These are phyloP conservation scores for Notodonta dromedarius DNA, from an alignment of 2,888 invertebrate genomes.

Conservation along the genomic window DNA sequence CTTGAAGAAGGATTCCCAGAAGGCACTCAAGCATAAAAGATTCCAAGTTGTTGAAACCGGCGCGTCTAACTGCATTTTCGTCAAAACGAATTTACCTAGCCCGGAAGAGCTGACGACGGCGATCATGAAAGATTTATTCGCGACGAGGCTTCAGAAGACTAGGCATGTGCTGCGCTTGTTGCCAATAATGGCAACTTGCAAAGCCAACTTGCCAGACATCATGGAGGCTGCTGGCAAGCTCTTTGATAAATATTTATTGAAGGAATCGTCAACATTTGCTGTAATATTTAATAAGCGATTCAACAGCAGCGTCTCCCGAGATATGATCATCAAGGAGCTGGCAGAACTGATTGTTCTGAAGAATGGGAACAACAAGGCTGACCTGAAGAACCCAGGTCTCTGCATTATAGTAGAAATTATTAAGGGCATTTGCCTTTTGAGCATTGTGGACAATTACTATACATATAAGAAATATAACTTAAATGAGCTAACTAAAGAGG, in stretches of 20 bases:
- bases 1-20: slow-evolving; percentile 81
- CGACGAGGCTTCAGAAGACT: slow-evolving; percentile 88
- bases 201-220: slow-evolving; percentile 91
- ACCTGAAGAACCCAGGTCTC: slow-evolving; percentile 90
- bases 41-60: slow-evolving; percentile 92
- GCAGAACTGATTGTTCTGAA: slow-evolving; percentile 88
- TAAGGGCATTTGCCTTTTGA: slow-evolving; percentile 90
- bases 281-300: slow-evolving; percentile 91
- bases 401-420: slow-evolving; percentile 94
- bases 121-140: slow-evolving; percentile 89
- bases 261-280: slow-evolving; percentile 89
- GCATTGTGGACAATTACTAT: slow-evolving; percentile 91
- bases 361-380: slow-evolving; percentile 89
- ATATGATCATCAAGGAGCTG: slow-evolving; percentile 88
- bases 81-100: slow-evolving; percentile 90
- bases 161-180: slow-evolving; percentile 91
- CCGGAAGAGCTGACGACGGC: slow-evolving; percentile 88
- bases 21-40: slow-evolving; percentile 76
- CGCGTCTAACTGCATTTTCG: slow-evolving; percentile 93
- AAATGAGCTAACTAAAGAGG: slow-evolving; percentile 84
- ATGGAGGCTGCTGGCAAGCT: slow-evolving; percentile 86
- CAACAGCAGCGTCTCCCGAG: slow-evolving; percentile 89
- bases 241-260: slow-evolving; percentile 89
- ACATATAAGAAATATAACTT: slow-evolving; percentile 94
- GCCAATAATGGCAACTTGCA: slow-evolving; percentile 92